Evolutionary conservation across 2,888 invertebrate genomes (phyloP).

Genomic region (Myopa testacea): DNA sequence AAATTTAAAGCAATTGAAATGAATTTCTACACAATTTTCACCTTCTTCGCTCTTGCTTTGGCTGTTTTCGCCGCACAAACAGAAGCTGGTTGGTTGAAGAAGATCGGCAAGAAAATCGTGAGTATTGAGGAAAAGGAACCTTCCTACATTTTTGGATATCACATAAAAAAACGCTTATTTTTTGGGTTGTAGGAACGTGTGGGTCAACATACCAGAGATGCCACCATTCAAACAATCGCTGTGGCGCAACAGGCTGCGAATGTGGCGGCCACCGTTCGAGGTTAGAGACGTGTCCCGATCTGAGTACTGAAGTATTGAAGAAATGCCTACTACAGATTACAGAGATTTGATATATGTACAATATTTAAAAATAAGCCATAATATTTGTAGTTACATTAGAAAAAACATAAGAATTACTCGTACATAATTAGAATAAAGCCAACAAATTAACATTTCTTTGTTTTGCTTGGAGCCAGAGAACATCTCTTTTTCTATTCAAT

Average conservation of each 20-base stretch:
- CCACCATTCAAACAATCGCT: constrained; percentile 47
- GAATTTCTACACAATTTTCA: constrained; percentile 51
- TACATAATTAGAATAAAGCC: no score
- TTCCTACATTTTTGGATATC: neutral
- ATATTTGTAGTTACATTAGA: no score
- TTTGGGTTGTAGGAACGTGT: constrained; percentile 44
- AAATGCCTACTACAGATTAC: no score
- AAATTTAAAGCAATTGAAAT: constrained; percentile 32
- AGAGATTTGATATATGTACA: no score
- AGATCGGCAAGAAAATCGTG: constrained; percentile 52
- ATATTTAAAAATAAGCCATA: no score
- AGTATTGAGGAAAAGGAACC: constrained; percentile 26
- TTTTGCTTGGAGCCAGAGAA: no score
- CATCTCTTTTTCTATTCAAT: no score
- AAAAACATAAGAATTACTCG: no score
- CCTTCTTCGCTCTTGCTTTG: constrained; percentile 46
- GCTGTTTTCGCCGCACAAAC: constrained; percentile 47
- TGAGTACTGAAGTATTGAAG: no score
- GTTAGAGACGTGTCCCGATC: constrained; percentile 15
- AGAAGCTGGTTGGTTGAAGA: constrained; percentile 52
- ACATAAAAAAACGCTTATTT: neutral
- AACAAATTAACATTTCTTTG: no score
- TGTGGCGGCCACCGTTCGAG: constrained; percentile 47
- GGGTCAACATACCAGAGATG: constrained; percentile 49
- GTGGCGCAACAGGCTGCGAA: constrained; percentile 49